Conservation (phyloP, 30 jellyfish, hydroid and myxozoan species). For the Sanderia malayensis region DNA sequence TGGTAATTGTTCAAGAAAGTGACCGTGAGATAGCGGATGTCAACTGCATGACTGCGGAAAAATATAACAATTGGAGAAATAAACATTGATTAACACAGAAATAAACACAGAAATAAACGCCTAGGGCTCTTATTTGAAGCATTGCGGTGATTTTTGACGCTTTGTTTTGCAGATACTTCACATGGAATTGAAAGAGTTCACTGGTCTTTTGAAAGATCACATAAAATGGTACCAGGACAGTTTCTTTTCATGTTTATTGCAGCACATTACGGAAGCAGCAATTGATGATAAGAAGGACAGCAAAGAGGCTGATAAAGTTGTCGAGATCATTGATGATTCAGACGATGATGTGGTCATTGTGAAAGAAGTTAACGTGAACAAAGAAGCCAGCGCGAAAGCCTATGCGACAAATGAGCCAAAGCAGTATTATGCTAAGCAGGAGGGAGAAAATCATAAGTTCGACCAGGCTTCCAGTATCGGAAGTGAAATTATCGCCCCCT, state of each 20-base stretch:
- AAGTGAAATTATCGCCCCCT: too few relatives aligned
- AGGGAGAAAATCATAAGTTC: too few relatives aligned
- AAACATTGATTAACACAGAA: too few relatives aligned
- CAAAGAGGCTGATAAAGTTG: constrained; percentile 10
- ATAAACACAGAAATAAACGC: too few relatives aligned
- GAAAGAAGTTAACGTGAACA: constrained; percentile 20
- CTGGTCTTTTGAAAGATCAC: constrained; percentile 57
- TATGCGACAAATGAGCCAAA: background rate
- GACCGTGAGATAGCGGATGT: too few relatives aligned
- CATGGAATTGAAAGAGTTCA: constrained; percentile 55
- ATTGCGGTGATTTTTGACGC: background rate
- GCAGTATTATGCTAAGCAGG: too few relatives aligned
- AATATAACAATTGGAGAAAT: too few relatives aligned
- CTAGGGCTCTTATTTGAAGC: background rate
- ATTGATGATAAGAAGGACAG: constrained; percentile 26
- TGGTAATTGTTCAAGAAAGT: too few relatives aligned
- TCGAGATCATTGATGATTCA: constrained; percentile 6
- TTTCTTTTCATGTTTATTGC: constrained; percentile 28
- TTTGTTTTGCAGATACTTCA: constrained; percentile 24
- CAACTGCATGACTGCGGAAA: too few relatives aligned
- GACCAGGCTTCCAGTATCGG: too few relatives aligned
- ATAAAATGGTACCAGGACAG: constrained; percentile 55
- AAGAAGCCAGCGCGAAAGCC: background rate
- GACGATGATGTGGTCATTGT: constrained; percentile 46
- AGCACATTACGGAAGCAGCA: constrained; percentile 44